These are phyloP conservation scores for Maniola hyperantus DNA, from an alignment of 2,888 invertebrate species.

Conservation along the genomic window DNA sequence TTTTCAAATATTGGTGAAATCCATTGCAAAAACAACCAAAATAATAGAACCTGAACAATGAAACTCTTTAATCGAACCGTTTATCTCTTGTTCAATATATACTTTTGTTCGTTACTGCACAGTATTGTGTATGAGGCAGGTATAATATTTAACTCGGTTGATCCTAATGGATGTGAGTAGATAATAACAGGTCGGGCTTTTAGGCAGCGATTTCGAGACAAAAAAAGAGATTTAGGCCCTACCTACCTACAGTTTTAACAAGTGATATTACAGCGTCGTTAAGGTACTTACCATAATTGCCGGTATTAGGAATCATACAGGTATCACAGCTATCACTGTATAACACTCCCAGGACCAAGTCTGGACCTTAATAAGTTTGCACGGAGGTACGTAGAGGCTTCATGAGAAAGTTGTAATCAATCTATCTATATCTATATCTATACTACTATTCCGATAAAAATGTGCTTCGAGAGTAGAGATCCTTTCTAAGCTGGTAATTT, in stretches of 20 bases:
- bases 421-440: no score
- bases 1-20: no score
- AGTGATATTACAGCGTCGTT: not conserved
- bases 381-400: no score
- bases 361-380: no score
- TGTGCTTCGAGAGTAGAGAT: no score
- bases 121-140: not conserved
- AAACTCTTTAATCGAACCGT: not conserved
- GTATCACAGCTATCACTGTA: no score
- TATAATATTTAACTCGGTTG: not conserved
- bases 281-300: not conserved
- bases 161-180: conserved; percentile 14
- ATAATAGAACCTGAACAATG: not conserved
- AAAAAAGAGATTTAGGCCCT: conserved; percentile 7
- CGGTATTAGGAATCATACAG: not conserved
- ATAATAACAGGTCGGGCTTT: conserved; percentile 8
- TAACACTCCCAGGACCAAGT: no score
- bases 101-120: not conserved
- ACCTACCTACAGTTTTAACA: not conserved
- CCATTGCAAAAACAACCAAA: not conserved
- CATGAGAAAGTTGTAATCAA: no score
- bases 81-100: not conserved
- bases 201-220: conserved; percentile 8
- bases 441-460: no score
- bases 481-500: no score